Conservation (phyloP, 1,140 invertebrate species). For the Lepidotrigona ventralis region DNA sequence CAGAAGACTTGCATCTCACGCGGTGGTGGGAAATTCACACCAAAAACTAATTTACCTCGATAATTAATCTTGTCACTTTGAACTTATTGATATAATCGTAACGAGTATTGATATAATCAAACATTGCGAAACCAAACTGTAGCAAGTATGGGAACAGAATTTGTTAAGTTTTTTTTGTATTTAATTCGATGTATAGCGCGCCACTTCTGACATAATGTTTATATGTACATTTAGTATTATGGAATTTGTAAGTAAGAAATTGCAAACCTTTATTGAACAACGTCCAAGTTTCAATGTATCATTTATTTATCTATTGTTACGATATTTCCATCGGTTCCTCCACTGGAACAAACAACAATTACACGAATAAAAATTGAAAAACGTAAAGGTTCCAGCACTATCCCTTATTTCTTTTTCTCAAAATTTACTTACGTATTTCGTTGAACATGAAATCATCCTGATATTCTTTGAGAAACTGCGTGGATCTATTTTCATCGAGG, state of each 20-base stretch:
- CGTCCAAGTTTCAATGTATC: not conserved
- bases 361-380: not conserved
- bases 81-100: not conserved
- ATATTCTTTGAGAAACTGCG: constrained; percentile 96
- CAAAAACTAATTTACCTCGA: constrained; percentile 67
- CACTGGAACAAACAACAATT: constrained; percentile 53
- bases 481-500: constrained; percentile 95
- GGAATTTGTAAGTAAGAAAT: not conserved
- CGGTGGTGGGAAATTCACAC: constrained; percentile 56
- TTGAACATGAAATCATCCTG: constrained; percentile 98
- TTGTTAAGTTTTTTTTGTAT: constrained; percentile 42
- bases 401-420: not conserved
- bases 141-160: constrained; percentile 3
- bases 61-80: constrained; percentile 17
- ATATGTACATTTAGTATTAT: not conserved
- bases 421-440: constrained; percentile 79
- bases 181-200: constrained; percentile 36
- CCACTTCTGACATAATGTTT: constrained; percentile 13
- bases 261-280: constrained; percentile 20
- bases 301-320: constrained; percentile 46
- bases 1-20: constrained; percentile 2
- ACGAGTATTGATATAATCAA: constrained; percentile 14
- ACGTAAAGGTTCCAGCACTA: no score
- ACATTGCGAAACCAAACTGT: constrained; percentile 17
- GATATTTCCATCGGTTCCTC: constrained; percentile 70